Conservation (phyloP, 1,140 invertebrate genomes). For the Meloidogyne hapla region DNA sequence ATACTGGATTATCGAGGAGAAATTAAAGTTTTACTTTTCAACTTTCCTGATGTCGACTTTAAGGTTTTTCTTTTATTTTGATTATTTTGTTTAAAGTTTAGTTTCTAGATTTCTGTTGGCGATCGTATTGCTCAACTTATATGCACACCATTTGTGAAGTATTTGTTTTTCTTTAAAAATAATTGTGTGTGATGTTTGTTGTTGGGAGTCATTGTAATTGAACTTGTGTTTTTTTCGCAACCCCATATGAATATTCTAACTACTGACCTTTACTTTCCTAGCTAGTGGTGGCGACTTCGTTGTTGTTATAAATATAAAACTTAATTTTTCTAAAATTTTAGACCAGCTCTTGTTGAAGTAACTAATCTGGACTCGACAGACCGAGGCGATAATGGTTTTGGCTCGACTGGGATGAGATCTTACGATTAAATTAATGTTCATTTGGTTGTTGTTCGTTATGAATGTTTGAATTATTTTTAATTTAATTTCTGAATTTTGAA, state of each 20-base stretch:
- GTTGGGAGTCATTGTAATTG: not conserved
- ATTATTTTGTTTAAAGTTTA: conserved; percentile 8
- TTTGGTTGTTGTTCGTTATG: too few species aligned
- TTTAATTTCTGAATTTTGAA: not conserved
- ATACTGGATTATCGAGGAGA: conserved; percentile 90
- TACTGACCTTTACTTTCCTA: too few species aligned
- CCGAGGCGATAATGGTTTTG: conserved; percentile 52
- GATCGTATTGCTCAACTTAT: conserved; percentile 88
- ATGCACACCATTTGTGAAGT: conserved; percentile 68
- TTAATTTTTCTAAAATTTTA: conserved; percentile 59
- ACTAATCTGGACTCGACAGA: conserved; percentile 41
- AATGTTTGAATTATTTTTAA: too few species aligned
- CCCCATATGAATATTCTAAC: too few species aligned
- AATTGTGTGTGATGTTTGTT: too few species aligned
- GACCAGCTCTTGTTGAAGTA: conserved; percentile 79
- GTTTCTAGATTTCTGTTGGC: conserved; percentile 71
- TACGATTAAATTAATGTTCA: too few species aligned
- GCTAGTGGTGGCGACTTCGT: too few species aligned
- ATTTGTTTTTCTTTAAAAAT: conserved; percentile 1
- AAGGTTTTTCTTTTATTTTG: conserved; percentile 67
- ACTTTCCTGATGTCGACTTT: conserved; percentile 78
- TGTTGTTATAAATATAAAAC: not conserved
- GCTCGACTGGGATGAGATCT: conserved; percentile 56
- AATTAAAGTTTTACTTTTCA: conserved; percentile 89
- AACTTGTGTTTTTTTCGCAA: too few species aligned